Evolutionary conservation across 2,888 invertebrate species (phyloP).

Genomic region (Chouioia cunea): DNA sequence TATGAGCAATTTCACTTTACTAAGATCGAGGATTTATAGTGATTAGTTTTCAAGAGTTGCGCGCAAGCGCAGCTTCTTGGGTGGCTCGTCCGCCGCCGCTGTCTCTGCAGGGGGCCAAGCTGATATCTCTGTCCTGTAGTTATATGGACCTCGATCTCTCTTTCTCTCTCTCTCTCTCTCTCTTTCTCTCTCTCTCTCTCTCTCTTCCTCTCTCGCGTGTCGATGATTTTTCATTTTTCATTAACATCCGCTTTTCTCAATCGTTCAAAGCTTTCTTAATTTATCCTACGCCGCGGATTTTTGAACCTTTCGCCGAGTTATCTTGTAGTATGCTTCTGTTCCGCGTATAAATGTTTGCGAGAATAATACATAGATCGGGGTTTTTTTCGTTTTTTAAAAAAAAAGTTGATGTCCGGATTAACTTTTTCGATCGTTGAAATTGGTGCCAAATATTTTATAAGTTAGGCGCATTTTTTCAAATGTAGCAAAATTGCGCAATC

Average conservation of each 20-base stretch:
- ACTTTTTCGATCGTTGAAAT: too few relatives aligned
- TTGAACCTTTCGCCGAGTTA: too few relatives aligned
- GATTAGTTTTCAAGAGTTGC: constrained; percentile 42
- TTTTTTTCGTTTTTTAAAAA: too few relatives aligned
- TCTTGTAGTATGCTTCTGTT: too few relatives aligned
- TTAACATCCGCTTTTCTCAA: constrained; percentile 17
- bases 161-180: constrained; percentile 41
- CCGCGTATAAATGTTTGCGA: too few relatives aligned
- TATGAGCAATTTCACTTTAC: constrained; percentile 12
- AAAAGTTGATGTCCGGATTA: too few relatives aligned
- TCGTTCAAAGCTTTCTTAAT: not conserved
- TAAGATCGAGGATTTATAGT: constrained; percentile 18
- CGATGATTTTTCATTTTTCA: constrained; percentile 27
- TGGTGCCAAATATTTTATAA: too few relatives aligned
- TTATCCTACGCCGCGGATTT: not conserved
- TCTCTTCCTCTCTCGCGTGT: constrained; percentile 1
- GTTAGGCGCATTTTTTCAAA: too few relatives aligned
- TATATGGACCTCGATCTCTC: constrained; percentile 48
- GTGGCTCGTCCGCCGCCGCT: constrained; percentile 53
- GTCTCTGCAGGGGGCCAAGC: constrained; percentile 58
- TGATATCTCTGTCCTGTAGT: constrained; percentile 31
- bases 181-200: constrained; percentile 45
- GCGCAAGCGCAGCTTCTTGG: constrained; percentile 57
- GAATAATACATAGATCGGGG: too few relatives aligned
- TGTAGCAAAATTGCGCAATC: too few relatives aligned